Base-by-base conservation (phyloP, 2,797 vertebrate genomes). In the Ctenopoma multispine region DNA sequence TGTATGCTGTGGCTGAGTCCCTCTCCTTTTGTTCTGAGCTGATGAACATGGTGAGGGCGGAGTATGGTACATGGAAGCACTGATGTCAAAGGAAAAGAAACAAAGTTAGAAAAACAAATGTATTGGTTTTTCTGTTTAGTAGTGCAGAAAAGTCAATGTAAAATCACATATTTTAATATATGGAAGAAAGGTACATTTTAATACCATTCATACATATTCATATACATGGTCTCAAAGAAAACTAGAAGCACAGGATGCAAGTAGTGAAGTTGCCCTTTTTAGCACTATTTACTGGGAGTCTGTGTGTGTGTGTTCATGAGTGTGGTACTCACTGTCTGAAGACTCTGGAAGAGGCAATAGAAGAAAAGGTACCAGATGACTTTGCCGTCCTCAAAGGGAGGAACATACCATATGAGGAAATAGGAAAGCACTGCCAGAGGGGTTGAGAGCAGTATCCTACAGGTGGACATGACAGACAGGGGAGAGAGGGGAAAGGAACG, bases 61-160 rank as follows among this genome's bases (percentile, higher is more conserved):
- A 99, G 90, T 99, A 99, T 1, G 98, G 98, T 77, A 99, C 98
- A 0, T 99, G 98, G 92, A 99, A 99, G 65, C 98, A 99, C 98
- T 99, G 93, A 17, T 2, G 31, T 43, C 1, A 20, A 51, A 15
- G 7, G 47, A 20, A 20, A 8, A 34, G 3, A 46, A 7, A 0
- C 5, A 27, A 1, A 56, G 12, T 57, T 18, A 71, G n/a, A 34
- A 31, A 49, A 31, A 64, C 40, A 0, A 54, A 13, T 10, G 0
- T 11, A 43, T 20, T 9, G 20, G 12, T 63, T 34, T 67, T 6
- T 49, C 7, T 43, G 24, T 27, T 24, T 11, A 12, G 9, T n/a
- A n/a, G n/a, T 38, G 9, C 12, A 38, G 36, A 38, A 38, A 38
- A 38, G 10, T 38, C 36, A 38, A 38, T n/a, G n/a, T n/a, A n/a